phyloP scores from a whole-genome alignment of 2,888 invertebrate species.

The Amaurobius ferox region DNA sequence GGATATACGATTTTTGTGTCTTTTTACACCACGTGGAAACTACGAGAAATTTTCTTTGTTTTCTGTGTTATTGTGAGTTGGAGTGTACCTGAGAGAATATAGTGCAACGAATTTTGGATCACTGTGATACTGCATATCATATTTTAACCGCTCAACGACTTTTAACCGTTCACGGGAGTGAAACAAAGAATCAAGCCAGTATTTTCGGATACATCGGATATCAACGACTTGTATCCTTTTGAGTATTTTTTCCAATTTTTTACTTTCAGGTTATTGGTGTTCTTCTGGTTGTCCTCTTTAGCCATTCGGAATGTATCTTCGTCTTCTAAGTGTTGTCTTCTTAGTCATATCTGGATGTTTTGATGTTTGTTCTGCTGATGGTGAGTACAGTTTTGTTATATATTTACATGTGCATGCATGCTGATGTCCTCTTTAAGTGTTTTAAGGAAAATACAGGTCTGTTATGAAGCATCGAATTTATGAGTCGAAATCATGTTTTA shows the following conservation, averaged over 20 bases:
- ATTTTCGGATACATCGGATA: not conserved
- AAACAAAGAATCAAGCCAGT: not conserved
- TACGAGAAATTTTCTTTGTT: not conserved
- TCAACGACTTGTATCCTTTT: slow-evolving; percentile 56
- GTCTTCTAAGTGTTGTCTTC: slow-evolving; percentile 48
- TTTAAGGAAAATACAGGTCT: too few relatives aligned
- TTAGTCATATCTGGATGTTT: slow-evolving; percentile 60
- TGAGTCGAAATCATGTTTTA: too few relatives aligned
- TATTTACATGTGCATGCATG: not conserved
- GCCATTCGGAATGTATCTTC: slow-evolving; percentile 51
- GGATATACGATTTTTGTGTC: not conserved
- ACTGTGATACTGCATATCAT: slow-evolving; percentile 23
- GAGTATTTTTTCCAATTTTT: slow-evolving; percentile 46
- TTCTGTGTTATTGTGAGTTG: not conserved
- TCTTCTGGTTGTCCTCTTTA: slow-evolving; percentile 48
- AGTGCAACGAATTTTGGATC: slow-evolving; percentile 27
- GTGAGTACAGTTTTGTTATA: slow-evolving; percentile 32
- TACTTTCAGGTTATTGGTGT: slow-evolving; percentile 61
- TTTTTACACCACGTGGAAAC: slow-evolving; percentile 35
- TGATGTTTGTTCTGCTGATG: slow-evolving; percentile 50
- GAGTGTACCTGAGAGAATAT: slow-evolving; percentile 2
- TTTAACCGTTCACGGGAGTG: not conserved
- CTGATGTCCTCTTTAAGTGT: not conserved
- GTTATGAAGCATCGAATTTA: too few relatives aligned
- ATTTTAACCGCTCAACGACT: slow-evolving; percentile 3